Conservation (phyloP, 2,888 invertebrate genomes). For the Patella pellucida region DNA sequence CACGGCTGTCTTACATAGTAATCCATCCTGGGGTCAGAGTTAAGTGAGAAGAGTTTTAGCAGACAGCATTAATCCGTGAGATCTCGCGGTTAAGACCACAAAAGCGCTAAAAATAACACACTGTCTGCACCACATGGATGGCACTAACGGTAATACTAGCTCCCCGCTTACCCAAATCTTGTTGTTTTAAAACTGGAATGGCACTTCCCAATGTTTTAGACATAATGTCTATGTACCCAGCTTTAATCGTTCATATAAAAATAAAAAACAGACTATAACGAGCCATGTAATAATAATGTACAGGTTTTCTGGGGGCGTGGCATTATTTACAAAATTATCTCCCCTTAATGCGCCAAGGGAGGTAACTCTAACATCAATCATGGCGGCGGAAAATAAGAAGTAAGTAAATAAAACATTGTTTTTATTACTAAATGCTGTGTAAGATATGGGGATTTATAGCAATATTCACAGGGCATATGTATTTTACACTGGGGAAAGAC, state of each 20-base stretch:
- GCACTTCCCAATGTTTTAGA: conserved; percentile 14
- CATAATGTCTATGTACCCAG: background rate
- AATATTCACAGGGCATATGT: too few relatives aligned
- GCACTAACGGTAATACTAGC: too few relatives aligned
- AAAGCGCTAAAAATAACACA: too few relatives aligned
- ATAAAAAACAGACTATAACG: background rate
- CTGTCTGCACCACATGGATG: too few relatives aligned
- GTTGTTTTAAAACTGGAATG: conserved; percentile 20
- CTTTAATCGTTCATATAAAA: background rate
- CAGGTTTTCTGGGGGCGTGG: background rate
- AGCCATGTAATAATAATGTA: background rate
- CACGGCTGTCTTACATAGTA: too few relatives aligned
- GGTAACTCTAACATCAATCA: conserved; percentile 16
- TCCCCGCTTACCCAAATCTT: conserved; percentile 22
- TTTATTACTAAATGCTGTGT: background rate
- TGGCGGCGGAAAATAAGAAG: conserved; percentile 25
- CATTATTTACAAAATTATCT: background rate
- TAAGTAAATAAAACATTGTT: conserved; percentile 15
- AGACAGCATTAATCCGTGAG: too few relatives aligned
- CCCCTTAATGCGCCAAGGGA: conserved; percentile 17
- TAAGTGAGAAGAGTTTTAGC: too few relatives aligned
- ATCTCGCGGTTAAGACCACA: too few relatives aligned
- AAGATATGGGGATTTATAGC: background rate
- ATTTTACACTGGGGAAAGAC: too few relatives aligned
- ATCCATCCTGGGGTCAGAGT: too few relatives aligned